phyloP scores from a whole-genome alignment of 1,140 invertebrate species.

The Teleopsis dalmanni region DNA sequence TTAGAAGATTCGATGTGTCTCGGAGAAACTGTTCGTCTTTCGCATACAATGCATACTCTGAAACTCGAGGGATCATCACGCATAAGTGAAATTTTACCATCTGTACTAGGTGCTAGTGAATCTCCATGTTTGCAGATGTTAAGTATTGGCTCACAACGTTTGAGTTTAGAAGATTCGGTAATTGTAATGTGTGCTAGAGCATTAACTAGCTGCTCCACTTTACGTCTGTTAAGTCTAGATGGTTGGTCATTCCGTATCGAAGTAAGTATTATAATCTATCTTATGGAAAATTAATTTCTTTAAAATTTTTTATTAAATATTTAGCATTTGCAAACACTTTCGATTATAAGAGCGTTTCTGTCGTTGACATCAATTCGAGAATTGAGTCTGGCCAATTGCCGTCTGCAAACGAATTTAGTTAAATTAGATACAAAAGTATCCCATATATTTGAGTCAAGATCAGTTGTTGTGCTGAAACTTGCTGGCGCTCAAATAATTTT shows the following conservation, averaged over 20 bases:
- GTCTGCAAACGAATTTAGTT: constrained; percentile 38
- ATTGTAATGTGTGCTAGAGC: constrained; percentile 49
- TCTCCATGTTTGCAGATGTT: constrained; percentile 49
- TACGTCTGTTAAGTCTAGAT: constrained; percentile 49
- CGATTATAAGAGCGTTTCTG: constrained; percentile 44
- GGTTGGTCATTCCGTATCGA: constrained; percentile 54
- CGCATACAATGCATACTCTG: constrained; percentile 48
- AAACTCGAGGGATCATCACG: constrained; percentile 49
- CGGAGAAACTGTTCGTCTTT: constrained; percentile 49
- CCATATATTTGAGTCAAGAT: constrained; percentile 37
- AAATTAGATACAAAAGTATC: constrained; percentile 10
- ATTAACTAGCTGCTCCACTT: constrained; percentile 47
- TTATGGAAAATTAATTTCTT: not conserved
- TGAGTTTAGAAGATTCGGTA: constrained; percentile 51
- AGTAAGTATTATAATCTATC: constrained; percentile 25
- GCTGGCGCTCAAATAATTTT: constrained; percentile 48
- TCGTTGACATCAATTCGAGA: constrained; percentile 45
- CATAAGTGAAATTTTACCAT: constrained; percentile 46
- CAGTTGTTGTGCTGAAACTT: constrained; percentile 27
- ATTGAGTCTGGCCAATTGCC: constrained; percentile 45
- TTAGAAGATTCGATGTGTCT: constrained; percentile 50
- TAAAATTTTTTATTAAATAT: not conserved
- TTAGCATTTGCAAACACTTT: constrained; percentile 46
- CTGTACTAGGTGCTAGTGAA: constrained; percentile 49
- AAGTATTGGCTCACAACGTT: constrained; percentile 48